phyloP scores from a whole-genome alignment of 2,113 vertebrate species.

The Bos javanicus region DNA sequence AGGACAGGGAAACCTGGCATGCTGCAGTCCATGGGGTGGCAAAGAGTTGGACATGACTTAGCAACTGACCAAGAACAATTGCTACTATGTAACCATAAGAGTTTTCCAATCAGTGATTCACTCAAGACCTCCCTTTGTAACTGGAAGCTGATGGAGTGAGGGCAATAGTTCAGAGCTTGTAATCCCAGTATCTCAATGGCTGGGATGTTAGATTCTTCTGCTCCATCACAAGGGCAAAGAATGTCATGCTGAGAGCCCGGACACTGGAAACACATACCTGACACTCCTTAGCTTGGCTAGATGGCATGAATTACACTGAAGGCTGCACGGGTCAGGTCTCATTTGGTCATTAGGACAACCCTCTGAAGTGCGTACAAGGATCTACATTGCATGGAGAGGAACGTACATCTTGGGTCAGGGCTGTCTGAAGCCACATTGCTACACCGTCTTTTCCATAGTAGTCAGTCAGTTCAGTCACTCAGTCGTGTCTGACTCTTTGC shows the following conservation, averaged over 20 bases:
- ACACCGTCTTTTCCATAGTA: rapidly evolving
- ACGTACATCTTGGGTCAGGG: background rate
- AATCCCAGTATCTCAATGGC: background rate
- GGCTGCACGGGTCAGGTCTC: background rate
- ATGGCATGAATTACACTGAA: background rate
- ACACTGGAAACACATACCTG: background rate
- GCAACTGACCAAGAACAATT: background rate
- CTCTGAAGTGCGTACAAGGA: background rate
- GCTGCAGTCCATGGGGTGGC: too few relatives aligned
- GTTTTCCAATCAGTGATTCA: background rate
- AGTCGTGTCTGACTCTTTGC: too few relatives aligned
- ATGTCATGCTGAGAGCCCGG: background rate
- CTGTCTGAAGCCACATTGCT: background rate
- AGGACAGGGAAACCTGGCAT: background rate
- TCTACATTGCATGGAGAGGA: background rate
- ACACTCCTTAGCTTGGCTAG: background rate
- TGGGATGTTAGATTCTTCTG: background rate
- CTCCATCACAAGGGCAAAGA: background rate
- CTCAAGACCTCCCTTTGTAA: background rate
- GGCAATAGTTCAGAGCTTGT: background rate
- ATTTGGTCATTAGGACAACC: too few relatives aligned
- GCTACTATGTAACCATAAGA: background rate
- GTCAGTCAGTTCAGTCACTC: too few relatives aligned
- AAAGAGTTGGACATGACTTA: background rate
- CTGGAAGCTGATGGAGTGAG: background rate